Conservation (phyloP, 2,888 invertebrate genomes). For the Drosophila antonietae region DNA sequence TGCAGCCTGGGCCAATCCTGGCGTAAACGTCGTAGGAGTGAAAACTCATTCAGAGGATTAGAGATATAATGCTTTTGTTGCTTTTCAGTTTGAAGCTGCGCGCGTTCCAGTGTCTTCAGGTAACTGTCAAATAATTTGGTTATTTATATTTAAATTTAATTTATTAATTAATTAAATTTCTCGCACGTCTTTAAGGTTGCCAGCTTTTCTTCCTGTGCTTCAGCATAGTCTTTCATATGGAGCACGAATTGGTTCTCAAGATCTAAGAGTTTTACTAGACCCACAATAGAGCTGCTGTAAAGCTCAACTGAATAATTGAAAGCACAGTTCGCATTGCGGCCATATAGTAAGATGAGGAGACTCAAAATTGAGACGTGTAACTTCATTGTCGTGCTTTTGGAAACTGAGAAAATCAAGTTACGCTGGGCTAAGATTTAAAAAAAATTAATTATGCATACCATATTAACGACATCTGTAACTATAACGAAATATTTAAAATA, state of each 20-base stretch:
- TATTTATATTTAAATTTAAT: not conserved
- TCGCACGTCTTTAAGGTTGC: conserved; percentile 44
- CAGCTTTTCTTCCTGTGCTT: conserved; percentile 41
- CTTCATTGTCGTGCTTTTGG: conserved; percentile 14
- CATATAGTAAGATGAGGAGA: not conserved
- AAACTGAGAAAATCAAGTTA: not conserved
- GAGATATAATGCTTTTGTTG: conserved; percentile 37
- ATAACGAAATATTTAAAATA: not conserved
- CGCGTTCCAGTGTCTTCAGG: conserved; percentile 25
- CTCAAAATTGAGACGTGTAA: not conserved
- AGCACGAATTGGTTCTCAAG: conserved; percentile 46
- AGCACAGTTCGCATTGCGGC: not conserved
- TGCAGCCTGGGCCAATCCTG: conserved; percentile 56
- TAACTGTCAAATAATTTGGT: conserved; percentile 25
- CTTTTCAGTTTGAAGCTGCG: not conserved
- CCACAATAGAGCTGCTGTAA: conserved; percentile 44
- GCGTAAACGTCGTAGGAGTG: conserved; percentile 49
- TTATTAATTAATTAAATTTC: not conserved
- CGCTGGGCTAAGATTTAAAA: not conserved
- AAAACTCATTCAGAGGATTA: conserved; percentile 53
- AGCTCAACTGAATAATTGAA: fast-evolving
- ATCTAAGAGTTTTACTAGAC: conserved; percentile 26
- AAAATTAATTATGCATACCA: not conserved
- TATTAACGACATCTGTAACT: not conserved
- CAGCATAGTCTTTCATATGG: conserved; percentile 28